These are phyloP conservation scores for Drosophila parvula DNA, from an alignment of 1,140 invertebrate genomes.

Conservation along the genomic window DNA sequence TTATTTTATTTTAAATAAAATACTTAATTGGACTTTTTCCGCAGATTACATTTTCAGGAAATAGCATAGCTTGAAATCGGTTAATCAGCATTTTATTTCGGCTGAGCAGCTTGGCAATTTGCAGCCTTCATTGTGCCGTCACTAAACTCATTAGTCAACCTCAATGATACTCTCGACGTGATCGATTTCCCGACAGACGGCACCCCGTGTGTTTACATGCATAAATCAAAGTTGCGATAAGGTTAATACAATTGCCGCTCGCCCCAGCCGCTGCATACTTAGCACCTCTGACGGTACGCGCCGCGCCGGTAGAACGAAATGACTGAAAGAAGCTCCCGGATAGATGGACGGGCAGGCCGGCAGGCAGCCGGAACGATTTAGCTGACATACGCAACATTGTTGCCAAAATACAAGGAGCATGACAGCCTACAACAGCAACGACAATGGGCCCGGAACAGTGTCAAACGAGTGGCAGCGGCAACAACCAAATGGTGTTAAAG, in stretches of 20 bases:
- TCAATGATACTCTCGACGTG: conserved; percentile 15
- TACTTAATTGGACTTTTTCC: neutral
- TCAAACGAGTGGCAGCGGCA: conserved; percentile 12
- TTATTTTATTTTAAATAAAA: neutral
- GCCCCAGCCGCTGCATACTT: conserved; percentile 48
- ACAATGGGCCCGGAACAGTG: conserved; percentile 38
- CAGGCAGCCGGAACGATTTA: conserved; percentile 57
- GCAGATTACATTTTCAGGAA: neutral
- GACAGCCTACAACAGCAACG: conserved; percentile 57
- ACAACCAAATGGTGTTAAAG: conserved; percentile 54
- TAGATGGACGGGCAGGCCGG: conserved; percentile 12
- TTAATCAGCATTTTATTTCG: conserved; percentile 8
- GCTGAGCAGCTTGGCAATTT: conserved; percentile 3
- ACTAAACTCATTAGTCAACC: conserved; percentile 47
- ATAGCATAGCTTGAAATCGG: neutral
- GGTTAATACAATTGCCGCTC: conserved; percentile 65
- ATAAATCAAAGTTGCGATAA: conserved; percentile 74
- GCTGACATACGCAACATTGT: conserved; percentile 70
- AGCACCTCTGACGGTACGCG: conserved; percentile 60
- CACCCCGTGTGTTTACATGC: conserved; percentile 54
- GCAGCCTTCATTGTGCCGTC: neutral
- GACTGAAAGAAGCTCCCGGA: conserved; percentile 37
- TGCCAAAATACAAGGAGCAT: conserved; percentile 68
- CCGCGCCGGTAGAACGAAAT: conserved; percentile 27
- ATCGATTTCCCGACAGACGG: conserved; percentile 34